Evolutionary conservation across 2,797 vertebrate species (phyloP).

Genomic region (Lepus oiostolus): DNA sequence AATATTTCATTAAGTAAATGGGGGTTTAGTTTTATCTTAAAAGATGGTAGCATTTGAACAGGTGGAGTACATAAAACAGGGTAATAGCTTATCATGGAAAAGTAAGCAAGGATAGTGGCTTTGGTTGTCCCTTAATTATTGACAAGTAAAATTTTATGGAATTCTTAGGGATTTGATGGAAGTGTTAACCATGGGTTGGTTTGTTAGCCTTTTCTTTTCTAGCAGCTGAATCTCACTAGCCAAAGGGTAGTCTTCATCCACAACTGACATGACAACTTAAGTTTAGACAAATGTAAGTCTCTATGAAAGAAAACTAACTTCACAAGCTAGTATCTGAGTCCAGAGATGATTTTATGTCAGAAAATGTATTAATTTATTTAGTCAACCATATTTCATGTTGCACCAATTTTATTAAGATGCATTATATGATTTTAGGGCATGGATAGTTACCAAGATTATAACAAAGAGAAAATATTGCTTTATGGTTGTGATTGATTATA

Average conservation of each 20-base stretch:
- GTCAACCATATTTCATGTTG: slow-evolving; percentile 9
- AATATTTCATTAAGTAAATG: slow-evolving; percentile 61
- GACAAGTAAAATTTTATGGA: slow-evolving; percentile 24
- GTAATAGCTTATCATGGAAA: slow-evolving; percentile 30
- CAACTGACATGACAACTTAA: not conserved
- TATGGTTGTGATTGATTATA: slow-evolving; percentile 32
- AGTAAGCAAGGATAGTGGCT: slow-evolving; percentile 25
- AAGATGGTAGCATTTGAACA: slow-evolving; percentile 40
- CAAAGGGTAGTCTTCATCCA: not conserved
- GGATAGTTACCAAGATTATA: not conserved
- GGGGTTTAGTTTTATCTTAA: slow-evolving; percentile 54
- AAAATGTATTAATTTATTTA: not conserved
- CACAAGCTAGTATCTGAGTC: not conserved
- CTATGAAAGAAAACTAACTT: not conserved
- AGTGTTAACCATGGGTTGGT: not conserved
- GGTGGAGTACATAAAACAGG: not conserved
- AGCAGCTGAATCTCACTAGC: not conserved
- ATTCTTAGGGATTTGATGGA: slow-evolving; percentile 30
- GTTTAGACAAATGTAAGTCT: slow-evolving; percentile 22
- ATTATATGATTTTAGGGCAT: slow-evolving; percentile 9
- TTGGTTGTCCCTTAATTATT: slow-evolving; percentile 13
- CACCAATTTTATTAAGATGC: not conserved
- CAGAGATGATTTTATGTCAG: slow-evolving; percentile 36
- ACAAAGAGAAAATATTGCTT: slow-evolving; percentile 31
- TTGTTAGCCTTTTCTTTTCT: slow-evolving; percentile 43